Conservation (phyloP, 2,888 invertebrate species). For the Isotomurus palustris region DNA sequence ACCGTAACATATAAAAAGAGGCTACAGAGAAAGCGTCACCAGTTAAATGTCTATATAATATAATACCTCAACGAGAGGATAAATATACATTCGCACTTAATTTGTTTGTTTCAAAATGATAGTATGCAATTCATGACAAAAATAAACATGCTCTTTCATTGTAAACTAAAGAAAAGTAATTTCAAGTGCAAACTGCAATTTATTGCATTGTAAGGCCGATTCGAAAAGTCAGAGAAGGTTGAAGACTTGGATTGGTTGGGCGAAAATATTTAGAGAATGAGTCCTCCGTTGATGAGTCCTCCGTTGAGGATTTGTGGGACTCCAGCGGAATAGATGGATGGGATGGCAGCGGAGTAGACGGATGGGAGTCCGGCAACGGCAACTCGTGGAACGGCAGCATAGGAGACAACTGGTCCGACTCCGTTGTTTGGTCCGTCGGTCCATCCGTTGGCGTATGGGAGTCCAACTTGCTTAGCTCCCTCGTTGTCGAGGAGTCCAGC, state of each 20-base stretch:
- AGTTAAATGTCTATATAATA: too few relatives aligned
- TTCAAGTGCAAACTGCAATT: not conserved
- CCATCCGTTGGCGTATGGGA: constrained; percentile 29
- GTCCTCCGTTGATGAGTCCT: too few relatives aligned
- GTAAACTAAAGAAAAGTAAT: too few relatives aligned
- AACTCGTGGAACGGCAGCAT: constrained; percentile 7
- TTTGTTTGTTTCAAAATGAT: too few relatives aligned
- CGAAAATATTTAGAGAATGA: too few relatives aligned
- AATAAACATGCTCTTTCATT: too few relatives aligned
- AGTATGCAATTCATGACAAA: too few relatives aligned
- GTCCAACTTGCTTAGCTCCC: constrained; percentile 6
- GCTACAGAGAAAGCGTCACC: too few relatives aligned
- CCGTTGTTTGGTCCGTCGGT: constrained; percentile 36
- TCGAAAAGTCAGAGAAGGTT: not conserved
- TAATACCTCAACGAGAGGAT: too few relatives aligned
- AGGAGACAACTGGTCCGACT: constrained; percentile 20
- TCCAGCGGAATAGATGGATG: not conserved
- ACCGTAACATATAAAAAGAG: too few relatives aligned
- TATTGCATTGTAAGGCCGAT: not conserved
- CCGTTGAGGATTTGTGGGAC: too few relatives aligned
- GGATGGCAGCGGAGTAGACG: not conserved
- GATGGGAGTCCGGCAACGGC: not conserved
- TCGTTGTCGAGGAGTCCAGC: constrained; percentile 7
- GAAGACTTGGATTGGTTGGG: not conserved
- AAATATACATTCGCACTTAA: too few relatives aligned